These are phyloP conservation scores for Tupiocoris notatus DNA, from an alignment of 2,888 invertebrate genomes.

Conservation along the genomic window DNA sequence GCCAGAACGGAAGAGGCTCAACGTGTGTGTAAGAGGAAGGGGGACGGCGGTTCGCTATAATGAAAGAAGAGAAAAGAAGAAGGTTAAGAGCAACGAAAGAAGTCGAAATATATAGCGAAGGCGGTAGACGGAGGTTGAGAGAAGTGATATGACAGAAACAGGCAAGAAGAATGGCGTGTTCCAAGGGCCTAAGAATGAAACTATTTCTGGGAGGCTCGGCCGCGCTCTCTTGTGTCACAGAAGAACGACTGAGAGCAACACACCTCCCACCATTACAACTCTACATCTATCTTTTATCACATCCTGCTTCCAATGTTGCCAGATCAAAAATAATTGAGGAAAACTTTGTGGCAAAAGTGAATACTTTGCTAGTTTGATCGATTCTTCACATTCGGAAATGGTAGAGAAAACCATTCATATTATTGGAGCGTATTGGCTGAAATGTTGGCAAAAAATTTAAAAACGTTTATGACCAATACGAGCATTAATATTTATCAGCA, in stretches of 20 bases:
- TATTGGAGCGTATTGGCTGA: too few relatives aligned
- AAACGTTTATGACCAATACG: too few relatives aligned
- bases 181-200: constrained; percentile 30
- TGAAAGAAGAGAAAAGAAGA: not conserved
- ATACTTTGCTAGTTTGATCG: too few relatives aligned
- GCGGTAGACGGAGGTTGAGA: not conserved
- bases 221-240: not conserved
- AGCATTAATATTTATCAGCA: too few relatives aligned
- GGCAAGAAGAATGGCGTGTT: constrained; percentile 21
- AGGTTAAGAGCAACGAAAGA: constrained; percentile 1
- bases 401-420: too few relatives aligned
- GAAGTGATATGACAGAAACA: constrained; percentile 24
- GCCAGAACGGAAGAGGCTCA: not conserved
- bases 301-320: not conserved
- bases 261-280: not conserved
- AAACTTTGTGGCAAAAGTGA: too few relatives aligned
- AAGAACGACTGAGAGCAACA: not conserved
- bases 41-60: not conserved
- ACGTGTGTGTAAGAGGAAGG: too few relatives aligned
- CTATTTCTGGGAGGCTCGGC: constrained; percentile 28
- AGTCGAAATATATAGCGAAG: not conserved
- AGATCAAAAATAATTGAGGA: too few relatives aligned
- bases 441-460: too few relatives aligned
- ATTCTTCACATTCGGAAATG: too few relatives aligned
- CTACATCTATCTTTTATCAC: not conserved